A percentile compares a stretch with the other conserved stretches of the same genome.
phyloP scores from a whole-genome alignment of 2,888 invertebrate genomes.

The Malthinus seriepunctatus region DNA sequence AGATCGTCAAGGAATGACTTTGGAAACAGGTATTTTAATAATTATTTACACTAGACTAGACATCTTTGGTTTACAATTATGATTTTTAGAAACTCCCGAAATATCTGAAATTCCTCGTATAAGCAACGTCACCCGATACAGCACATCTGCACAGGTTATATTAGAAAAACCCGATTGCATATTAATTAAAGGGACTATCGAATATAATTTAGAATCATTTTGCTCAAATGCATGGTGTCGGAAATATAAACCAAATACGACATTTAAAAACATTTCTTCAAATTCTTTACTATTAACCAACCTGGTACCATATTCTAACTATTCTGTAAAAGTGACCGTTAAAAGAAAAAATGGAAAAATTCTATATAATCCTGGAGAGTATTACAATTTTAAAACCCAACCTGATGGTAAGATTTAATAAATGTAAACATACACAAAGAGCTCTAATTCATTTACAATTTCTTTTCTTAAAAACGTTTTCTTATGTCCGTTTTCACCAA shows the following conservation, averaged over 20 bases:
- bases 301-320: constrained; percentile 31
- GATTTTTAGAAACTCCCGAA: constrained; percentile 9
- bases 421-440: too few species aligned
- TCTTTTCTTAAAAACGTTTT: too few species aligned
- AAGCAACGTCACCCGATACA: neutral
- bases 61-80: neutral
- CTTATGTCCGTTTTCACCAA: too few species aligned
- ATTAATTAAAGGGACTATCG: constrained; percentile 4
- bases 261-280: neutral
- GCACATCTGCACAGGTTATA: neutral
- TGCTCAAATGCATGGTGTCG: constrained; percentile 17
- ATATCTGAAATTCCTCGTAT: constrained; percentile 10
- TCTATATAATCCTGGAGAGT: neutral
- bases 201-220: neutral
- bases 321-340: constrained; percentile 14
- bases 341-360: constrained; percentile 11
- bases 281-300: neutral
- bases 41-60: neutral
- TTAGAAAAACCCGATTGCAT: constrained; percentile 8
- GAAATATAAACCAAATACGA: neutral
- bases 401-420: constrained; percentile 17
- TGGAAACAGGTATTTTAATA: neutral
- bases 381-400: constrained; percentile 16
- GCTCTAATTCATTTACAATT: neutral
- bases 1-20: neutral